Base-by-base conservation (phyloP, 2,888 invertebrate species). In the Argyresthia goedartella region DNA sequence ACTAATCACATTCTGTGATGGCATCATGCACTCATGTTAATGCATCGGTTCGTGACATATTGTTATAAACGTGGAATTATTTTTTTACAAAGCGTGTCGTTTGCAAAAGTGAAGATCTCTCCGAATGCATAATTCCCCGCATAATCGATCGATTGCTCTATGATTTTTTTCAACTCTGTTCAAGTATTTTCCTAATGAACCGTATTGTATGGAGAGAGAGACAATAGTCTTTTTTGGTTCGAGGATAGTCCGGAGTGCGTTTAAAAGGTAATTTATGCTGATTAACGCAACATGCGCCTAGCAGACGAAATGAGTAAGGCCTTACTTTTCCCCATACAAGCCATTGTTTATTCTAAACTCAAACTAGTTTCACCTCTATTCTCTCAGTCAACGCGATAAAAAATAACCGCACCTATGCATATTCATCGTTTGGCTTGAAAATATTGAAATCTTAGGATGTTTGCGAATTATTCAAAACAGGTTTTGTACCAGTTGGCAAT, bases 331-430 rank as follows among this genome's bases (percentile, higher is more conserved):
- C 34, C 25, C 45, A 16, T 35, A 11, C 10, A 25, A 59, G 59
- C 58, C 68, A 79, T 82, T 81, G 74, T 78, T 73, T 69, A 78
- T 81, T 78, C 81, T 75, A 67, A 67, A 71, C 70, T 64, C 69
- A 72, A 73, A 74, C 72, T 67, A 60, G 67, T 72, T 66, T 65
- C 66, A 58, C 60, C 63, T 61, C 65, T 63, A 69, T 78, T 81
- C 80, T 72, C 76, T 76, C 72, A 66, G 65, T 68, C 65, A 55
- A 58, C 56, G 56, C 61, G 57, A 62, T 55, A 48, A 53, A 49
- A 53, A 63, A 60, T 60, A 67, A 65, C 60, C 59, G 58, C 65
- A 56, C 41, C 39, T 60, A 60, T 74, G 66, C 74, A 78, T 77
- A 81, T 76, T 74, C 68, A 78, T 71, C 55, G 53, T 52, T 50